Evolutionary conservation across 2,888 invertebrate genomes (phyloP), one percentile per base, ranked within the genome.

Genomic region (Julus scandinavius): DNA sequence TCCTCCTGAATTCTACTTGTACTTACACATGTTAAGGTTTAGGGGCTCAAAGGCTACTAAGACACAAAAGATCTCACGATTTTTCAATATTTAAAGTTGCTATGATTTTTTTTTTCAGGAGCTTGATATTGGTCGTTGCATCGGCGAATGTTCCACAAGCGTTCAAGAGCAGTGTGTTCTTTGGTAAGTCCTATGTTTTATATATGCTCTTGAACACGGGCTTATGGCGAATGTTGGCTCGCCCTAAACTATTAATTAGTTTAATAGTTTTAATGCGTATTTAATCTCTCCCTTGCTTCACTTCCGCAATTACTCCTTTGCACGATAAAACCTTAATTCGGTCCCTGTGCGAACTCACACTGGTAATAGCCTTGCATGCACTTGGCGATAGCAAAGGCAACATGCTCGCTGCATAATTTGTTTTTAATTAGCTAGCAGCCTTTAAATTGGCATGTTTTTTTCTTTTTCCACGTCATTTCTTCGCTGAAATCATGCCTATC

Each of bases 211-310:
- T 2, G 20, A 58, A 58, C 6, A 58, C n/a, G 17, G 58, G 58
- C 17, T 58, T n/a, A 5, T 58, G 58, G 58, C 2, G 58, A 17
- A n/a, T 5, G 58, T n/a, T 9, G n/a, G 58, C 72, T 9, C 20
- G 72, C 29, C 72, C 29, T 20, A 29, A 29, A 29, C 29, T 72
- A 72, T 72, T 72, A 72, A 72, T 72, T 72, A 72, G 72, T 72
- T 72, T 72, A 72, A 72, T 72, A 72, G 72, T 72, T 72, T 72
- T 72, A 72, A 72, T 72, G 72, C 20, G 9, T 29, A 72, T 72
- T 72, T 72, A 72, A 72, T 72, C 72, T 72, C 72, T 72, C 72
- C 72, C 72, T 72, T 29, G 72, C 72, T 72, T 72, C 72, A 72
- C 29, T 72, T 72, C 72, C 20, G 72, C 72, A 72, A 72, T 72